Base-by-base conservation (phyloP, 1,140 invertebrate genomes). In the Batillaria attramentaria region DNA sequence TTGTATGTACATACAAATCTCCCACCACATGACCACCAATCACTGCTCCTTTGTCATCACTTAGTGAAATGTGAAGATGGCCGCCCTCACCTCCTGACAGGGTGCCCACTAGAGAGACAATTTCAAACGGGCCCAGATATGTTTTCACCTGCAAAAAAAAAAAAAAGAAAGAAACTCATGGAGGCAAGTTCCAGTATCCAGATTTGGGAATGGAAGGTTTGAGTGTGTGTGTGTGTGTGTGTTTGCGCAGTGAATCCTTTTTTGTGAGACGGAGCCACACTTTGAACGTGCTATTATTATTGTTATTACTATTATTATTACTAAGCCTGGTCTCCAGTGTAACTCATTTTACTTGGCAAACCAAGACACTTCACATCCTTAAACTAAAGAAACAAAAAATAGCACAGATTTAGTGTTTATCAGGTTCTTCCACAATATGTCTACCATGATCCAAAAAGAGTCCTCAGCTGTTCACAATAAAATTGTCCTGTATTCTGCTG, bases 21-120 rank as follows among this genome's bases (percentile, higher is more conserved):
- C 89, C 90, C 31, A 92, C 83, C 20, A 92, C 90, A 85, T 92
- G 92, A 70, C 92, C 92, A 2, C 90, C 89, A n/a, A 92, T 77
- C 1, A 91, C 89, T 3, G 83, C 77, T 3, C 92, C 92, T 33
- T 90, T 74, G 42, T 83, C 77, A 76, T 91, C 87, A 72, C 88
- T 88, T 39, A 92, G 84, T 24, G 87, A 86, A 10, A 89, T 87
- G 84, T 92, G 92, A 3, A 92, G 88, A 83, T 92, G 92, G 28
- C 90, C 90, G 8, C 87, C 88, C 72, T 78, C 81, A 8, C 89
- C 90, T 46, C 79, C 83, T 62, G 85, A 88, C 35, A 92, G 41
- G 18, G 92, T 92, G 16, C 92, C 92, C 33, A 91, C 89, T 42
- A 92, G 83, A 10, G 91, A 91, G 28, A 91, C 84, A 41, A 92